Conservation (phyloP, 92 coral and sea anemone species). For the Desmophyllum pertusum region DNA sequence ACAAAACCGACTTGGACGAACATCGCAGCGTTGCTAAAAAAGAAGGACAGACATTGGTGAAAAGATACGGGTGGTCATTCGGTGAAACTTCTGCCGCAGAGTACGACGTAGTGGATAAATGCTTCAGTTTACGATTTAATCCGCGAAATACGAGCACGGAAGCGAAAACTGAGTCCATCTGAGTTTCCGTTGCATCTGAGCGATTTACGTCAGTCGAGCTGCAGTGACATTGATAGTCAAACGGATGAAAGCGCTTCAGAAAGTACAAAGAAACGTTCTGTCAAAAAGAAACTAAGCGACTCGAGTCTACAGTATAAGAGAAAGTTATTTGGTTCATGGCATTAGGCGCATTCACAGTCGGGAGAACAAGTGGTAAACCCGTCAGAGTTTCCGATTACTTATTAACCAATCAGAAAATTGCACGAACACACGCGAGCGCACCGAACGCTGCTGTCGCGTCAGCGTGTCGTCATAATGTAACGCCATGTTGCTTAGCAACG, state of each 20-base stretch:
- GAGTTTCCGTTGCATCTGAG: conserved; percentile 16
- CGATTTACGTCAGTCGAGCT: conserved; percentile 25
- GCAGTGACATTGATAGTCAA: conserved; percentile 47
- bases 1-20: conserved; percentile 66
- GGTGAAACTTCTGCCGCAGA: conserved; percentile 79
- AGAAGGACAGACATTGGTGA: conserved; percentile 68
- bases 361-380: neutral
- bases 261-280: conserved; percentile 25
- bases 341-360: neutral
- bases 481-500: neutral
- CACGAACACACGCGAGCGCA: neutral
- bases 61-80: conserved; percentile 76
- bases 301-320: conserved; percentile 27
- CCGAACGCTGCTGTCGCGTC: neutral
- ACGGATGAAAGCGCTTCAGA: conserved; percentile 38
- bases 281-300: conserved; percentile 37
- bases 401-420: neutral
- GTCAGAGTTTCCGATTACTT: neutral
- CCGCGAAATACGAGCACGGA: conserved; percentile 61
- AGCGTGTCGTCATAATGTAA: neutral
- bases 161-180: conserved; percentile 33
- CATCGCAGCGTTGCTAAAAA: conserved; percentile 65
- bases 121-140: conserved; percentile 68
- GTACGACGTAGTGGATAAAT: conserved; percentile 62
- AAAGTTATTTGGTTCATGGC: conserved; percentile 44